Percentiles rank a stretch among this genome's conserved stretches.
Evolutionary conservation across 1,140 invertebrate genomes (phyloP).

Genomic region (Bombus fervidus): DNA sequence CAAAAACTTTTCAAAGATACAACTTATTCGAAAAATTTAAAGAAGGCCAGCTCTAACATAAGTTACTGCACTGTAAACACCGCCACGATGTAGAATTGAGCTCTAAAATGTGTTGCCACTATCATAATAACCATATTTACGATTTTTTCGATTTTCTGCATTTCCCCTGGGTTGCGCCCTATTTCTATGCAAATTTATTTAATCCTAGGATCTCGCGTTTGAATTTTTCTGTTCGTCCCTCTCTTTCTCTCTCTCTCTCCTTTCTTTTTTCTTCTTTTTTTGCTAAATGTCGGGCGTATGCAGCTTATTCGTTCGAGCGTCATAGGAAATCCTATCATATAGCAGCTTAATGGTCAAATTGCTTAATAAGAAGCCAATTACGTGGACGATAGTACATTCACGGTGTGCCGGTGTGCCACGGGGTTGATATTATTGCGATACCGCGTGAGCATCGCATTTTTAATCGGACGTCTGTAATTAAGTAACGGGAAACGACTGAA

Average conservation of each 20-base stretch:
- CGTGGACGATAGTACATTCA: constrained; percentile 30
- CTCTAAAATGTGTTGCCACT: not conserved
- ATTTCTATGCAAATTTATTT: constrained; percentile 47
- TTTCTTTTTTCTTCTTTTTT: not conserved
- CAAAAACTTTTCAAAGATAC: too few species aligned
- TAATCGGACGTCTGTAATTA: not conserved
- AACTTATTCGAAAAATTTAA: too few species aligned
- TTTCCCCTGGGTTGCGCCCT: too few species aligned
- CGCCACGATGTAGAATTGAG: not conserved
- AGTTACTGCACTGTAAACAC: not conserved
- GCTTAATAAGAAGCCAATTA: constrained; percentile 58
- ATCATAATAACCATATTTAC: not conserved
- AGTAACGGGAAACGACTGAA: not conserved
- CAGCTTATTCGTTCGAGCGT: constrained; percentile 4
- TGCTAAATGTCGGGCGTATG: not conserved
- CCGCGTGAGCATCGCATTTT: constrained; percentile 4
- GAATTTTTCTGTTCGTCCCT: not conserved
- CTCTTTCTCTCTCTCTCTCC: not conserved
- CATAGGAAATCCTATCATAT: constrained; percentile 1
- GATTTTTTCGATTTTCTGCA: constrained; percentile 23
- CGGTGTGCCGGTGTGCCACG: not conserved
- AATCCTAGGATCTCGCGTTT: constrained; percentile 13
- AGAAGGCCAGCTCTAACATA: too few species aligned
- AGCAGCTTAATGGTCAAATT: constrained; percentile 37
- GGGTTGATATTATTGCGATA: constrained; percentile 40